Evolutionary conservation across 2,888 invertebrate species (phyloP).

Genomic region (Caprella mutica): DNA sequence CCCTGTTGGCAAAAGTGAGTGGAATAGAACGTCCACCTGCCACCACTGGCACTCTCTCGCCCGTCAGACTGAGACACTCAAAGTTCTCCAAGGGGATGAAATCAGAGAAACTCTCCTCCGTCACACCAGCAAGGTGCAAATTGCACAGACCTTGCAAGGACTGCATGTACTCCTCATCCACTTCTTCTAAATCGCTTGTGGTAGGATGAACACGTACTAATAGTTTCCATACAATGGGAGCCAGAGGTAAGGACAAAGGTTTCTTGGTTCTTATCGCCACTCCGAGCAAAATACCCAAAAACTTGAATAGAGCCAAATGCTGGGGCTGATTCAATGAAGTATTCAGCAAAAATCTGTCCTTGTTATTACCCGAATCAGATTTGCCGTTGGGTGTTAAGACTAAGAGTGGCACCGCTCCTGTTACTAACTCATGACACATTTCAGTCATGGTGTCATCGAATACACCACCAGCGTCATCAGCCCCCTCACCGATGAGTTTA

Average conservation of each 20-base stretch:
- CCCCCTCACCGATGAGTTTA: constrained; percentile 55
- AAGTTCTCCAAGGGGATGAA: constrained; percentile 52
- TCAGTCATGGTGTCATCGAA: constrained; percentile 59
- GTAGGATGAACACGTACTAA: constrained; percentile 50
- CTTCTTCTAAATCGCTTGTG: constrained; percentile 53
- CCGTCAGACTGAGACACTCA: constrained; percentile 52
- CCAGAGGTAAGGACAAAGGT: constrained; percentile 52
- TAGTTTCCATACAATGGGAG: constrained; percentile 53
- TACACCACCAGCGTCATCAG: constrained; percentile 57
- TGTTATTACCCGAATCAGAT: constrained; percentile 52
- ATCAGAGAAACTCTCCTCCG: constrained; percentile 51
- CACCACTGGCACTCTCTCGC: constrained; percentile 50
- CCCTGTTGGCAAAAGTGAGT: constrained; percentile 49
- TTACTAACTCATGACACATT: constrained; percentile 54
- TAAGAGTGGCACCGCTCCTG: constrained; percentile 48
- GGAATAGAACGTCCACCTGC: constrained; percentile 52
- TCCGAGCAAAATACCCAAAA: constrained; percentile 52
- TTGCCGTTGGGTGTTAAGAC: constrained; percentile 52
- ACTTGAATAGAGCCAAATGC: constrained; percentile 50
- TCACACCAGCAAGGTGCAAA: constrained; percentile 50
- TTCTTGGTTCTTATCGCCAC: constrained; percentile 56
- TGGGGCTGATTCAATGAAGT: constrained; percentile 48
- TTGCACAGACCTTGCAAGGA: constrained; percentile 51
- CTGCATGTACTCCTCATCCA: constrained; percentile 49
- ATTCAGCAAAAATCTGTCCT: constrained; percentile 52